Conservation (phyloP, 2,113 vertebrate species). For the Cryptoleucopteryx plumbea region DNA sequence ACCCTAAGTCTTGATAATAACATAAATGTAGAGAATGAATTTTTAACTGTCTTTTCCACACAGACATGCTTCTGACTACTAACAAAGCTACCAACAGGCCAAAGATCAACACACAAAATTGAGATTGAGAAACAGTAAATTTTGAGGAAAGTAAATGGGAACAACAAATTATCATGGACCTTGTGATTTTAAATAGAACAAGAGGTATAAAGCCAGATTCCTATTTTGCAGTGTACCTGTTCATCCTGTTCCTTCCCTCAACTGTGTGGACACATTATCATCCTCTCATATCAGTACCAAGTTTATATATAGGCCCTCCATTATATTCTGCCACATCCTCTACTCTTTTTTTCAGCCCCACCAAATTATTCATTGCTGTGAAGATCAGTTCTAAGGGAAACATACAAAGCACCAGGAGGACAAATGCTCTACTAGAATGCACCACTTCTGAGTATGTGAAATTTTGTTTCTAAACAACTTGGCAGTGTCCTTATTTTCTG, state of each 20-base stretch:
- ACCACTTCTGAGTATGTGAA: neutral
- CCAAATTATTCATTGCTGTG: neutral
- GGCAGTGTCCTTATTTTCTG: slow-evolving; percentile 50
- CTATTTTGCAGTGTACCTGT: neutral
- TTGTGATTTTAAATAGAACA: neutral
- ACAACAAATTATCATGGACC: neutral
- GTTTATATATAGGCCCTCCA: neutral
- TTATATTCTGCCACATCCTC: neutral
- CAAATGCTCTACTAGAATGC: neutral
- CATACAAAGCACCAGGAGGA: neutral
- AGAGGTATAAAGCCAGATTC: neutral
- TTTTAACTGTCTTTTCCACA: neutral
- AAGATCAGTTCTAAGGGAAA: neutral
- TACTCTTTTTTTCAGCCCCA: neutral
- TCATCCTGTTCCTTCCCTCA: neutral
- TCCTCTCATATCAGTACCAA: neutral
- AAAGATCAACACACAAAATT: neutral
- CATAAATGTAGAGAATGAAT: neutral
- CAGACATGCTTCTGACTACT: neutral
- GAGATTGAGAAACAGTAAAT: neutral
- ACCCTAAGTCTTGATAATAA: neutral
- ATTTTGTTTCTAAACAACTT: slow-evolving; percentile 25
- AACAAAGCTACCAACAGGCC: neutral
- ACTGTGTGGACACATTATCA: neutral
- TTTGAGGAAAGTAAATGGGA: neutral